Conservation (phyloP, 2,113 vertebrate species). For the Ahaetulla prasina region DNA sequence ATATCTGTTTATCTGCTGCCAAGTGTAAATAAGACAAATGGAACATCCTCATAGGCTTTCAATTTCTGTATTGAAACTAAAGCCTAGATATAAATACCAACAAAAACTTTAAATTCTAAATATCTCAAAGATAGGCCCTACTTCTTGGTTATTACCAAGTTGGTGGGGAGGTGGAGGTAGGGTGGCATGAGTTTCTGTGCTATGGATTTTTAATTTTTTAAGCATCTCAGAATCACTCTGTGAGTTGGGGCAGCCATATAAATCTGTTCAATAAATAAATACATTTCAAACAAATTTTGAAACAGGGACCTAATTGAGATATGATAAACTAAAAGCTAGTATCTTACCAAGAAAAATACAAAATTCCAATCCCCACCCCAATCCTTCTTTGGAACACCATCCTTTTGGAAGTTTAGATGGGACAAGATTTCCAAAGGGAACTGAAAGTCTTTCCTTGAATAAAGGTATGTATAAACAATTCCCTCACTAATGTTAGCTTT, state of each 20-base stretch:
- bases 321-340: not conserved
- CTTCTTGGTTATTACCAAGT: not conserved
- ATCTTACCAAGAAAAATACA: not conserved
- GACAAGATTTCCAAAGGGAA: not conserved
- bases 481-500: not conserved
- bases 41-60: not conserved
- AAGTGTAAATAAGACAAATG: not conserved
- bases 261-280: not conserved
- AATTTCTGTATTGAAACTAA: not conserved
- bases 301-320: not conserved
- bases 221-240: not conserved
- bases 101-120: not conserved
- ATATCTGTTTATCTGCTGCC: not conserved
- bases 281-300: not conserved
- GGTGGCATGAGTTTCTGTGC: not conserved
- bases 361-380: not conserved
- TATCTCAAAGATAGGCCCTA: not conserved
- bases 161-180: not conserved
- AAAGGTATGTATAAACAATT: not conserved
- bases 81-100: not conserved
- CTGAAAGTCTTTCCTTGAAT: not conserved
- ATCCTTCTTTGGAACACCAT: not conserved
- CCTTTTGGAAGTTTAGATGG: not conserved
- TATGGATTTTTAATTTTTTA: not conserved
- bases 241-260: not conserved